Base-by-base conservation (phyloP, 1,140 invertebrate genomes). In the Thaumatotibia leucotreta region DNA sequence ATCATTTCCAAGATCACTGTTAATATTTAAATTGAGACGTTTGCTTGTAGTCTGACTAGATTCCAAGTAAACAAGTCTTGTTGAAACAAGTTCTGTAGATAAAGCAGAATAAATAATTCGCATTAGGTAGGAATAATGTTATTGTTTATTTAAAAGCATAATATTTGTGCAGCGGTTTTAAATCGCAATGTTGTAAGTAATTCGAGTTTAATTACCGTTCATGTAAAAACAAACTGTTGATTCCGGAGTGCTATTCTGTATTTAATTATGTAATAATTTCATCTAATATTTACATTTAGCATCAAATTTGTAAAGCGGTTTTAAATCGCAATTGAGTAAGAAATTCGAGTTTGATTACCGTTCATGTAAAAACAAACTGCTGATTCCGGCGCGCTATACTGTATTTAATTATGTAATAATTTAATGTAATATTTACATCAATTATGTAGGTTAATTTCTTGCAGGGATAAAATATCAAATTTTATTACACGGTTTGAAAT, bases 21-120 rank as follows among this genome's bases (percentile, higher is more conserved):
- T 58, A 58, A 58, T 29, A 58, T 58, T 58, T 58, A 58, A 58
- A 58, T 58, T 58, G 52, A 58, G 20, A 27, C 27, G 52, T 58
- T 58, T 31, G 52, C 52, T 58, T 17, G 39, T 20, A 8, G 39
- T 45, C 39, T 45, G 39, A 45, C 39, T 45, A 9, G 39, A 45
- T 45, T 45, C 39, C 39, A 20, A 45, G 39, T 45, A 45, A 45
- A 45, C 39, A 45, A 45, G 6, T 45, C 11, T 45, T 45, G 39
- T 45, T 45, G 39, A 45, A 45, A 45, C 39, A 45, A 45, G 39
- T 45, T 45, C 14, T 20, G 17, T 45, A 20, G 39, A 45, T 45
- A 45, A 45, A 20, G 39, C 39, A 9, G 20, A 45, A 45, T 45
- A 45, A 45, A n/a, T 17, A 39, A 14, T 1, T n/a, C n/a, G n/a